Evolutionary conservation across 2,888 invertebrate species (phyloP), one percentile per base, ranked within the genome.

Genomic region (Leuctra nigra): DNA sequence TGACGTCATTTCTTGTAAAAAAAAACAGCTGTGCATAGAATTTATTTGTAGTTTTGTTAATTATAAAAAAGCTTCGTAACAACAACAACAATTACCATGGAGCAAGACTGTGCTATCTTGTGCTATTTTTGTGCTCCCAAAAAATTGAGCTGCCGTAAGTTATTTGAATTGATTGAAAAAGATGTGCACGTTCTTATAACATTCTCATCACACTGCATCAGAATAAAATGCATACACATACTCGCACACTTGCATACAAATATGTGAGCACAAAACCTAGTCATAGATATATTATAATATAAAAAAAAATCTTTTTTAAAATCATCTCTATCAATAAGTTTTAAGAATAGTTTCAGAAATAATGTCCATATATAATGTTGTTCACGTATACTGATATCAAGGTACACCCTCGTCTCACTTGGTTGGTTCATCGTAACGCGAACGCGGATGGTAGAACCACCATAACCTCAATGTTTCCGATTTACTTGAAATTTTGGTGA

Each of bases 351-450:
- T 50, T 33, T 35, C 50, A 50, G 50, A 50, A 50, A 50, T 11
- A 50, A 35, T 44, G 50, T 35, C 50, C 16, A 35, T 50, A 33
- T 50, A 50, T 50, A 50, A 52, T 52, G 25, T 29, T 56, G 52
- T 56, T 56, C 56, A 56, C 56, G 56, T 56, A 56, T 56, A 56
- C 56, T 56, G 56, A 52, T 53, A 52, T 50, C 35, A 50, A 33
- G 50, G 50, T 33, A 29, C 33, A 33, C 35, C 50, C 50, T 50
- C 35, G 29, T 50, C 50, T 50, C 50, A 50, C 50, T 50, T 50
- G 33, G 33, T 50, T 50, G 33, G 22, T 35, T 18, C 18, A 18
- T 29, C 50, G 50, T 23, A 18, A 20, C 50, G 33, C 50, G 22
- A 33, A 50, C 50, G 33, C 50, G 36, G n/a, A n/a, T n/a, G n/a